A percentile compares a stretch with the other conserved stretches of the same genome.
Evolutionary conservation across 2,797 vertebrate genomes (phyloP).

Genomic region (Neosilurus hyrtlii): DNA sequence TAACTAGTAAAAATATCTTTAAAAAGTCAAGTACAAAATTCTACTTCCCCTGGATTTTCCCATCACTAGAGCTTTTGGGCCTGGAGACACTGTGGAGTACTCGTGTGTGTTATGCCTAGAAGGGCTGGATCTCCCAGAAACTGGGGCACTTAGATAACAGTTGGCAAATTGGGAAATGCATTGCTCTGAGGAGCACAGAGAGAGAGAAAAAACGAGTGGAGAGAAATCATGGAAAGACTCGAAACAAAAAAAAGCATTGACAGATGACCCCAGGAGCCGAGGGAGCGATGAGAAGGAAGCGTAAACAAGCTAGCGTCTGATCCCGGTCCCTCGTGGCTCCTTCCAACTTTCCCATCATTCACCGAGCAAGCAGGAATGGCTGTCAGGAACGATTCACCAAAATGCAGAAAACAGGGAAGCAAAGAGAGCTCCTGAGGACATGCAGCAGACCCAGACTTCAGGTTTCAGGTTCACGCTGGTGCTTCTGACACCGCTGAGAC

Average conservation of each 20-base stretch:
- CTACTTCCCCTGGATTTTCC: neutral
- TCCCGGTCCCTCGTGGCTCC: slow-evolving; percentile 37
- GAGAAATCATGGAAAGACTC: slow-evolving; percentile 33
- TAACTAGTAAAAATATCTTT: too few species aligned
- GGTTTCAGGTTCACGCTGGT: too few species aligned
- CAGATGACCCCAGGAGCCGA: slow-evolving; percentile 34
- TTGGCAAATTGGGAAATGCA: slow-evolving; percentile 43
- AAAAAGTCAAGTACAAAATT: neutral
- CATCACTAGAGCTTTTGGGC: neutral
- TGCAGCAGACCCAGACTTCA: neutral
- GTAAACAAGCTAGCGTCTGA: slow-evolving; percentile 47
- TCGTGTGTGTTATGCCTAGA: slow-evolving; percentile 10
- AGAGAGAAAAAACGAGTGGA: slow-evolving; percentile 6
- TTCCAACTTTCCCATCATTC: slow-evolving; percentile 37
- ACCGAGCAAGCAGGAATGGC: neutral
- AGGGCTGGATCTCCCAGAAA: slow-evolving; percentile 45
- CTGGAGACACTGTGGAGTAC: neutral
- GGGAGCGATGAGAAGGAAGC: slow-evolving; percentile 36
- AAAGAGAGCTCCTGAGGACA: neutral
- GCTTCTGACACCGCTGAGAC: neutral
- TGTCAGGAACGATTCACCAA: slow-evolving; percentile 45
- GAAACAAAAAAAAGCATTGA: slow-evolving; percentile 32
- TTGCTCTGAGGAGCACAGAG: slow-evolving; percentile 25
- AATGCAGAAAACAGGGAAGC: neutral
- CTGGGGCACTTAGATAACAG: slow-evolving; percentile 54